Percentiles rank a stretch among this genome's conserved stretches.
Evolutionary conservation across 2,113 vertebrate genomes (phyloP).

Genomic region (Anser brachyrhynchus): DNA sequence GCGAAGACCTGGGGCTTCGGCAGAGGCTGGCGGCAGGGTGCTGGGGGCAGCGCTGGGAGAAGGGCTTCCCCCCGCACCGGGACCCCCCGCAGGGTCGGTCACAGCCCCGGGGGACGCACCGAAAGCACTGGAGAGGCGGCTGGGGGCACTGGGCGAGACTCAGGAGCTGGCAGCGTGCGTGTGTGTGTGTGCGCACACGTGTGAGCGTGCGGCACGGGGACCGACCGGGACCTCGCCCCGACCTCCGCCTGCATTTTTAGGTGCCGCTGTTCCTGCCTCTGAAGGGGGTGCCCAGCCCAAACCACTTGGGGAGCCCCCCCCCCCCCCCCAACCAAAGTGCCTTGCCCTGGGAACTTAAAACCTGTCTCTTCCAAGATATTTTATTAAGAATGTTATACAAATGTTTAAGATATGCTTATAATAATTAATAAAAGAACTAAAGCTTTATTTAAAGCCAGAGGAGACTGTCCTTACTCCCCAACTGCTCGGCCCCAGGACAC

Average conservation of each 20-base stretch:
- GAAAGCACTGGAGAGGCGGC: neutral
- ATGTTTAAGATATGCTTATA: constrained; percentile 77
- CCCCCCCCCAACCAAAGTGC: constrained; percentile 39
- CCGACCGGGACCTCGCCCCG: neutral
- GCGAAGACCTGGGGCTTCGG: neutral
- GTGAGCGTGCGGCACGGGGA: neutral
- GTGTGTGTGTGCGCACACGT: neutral
- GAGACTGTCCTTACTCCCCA: neutral
- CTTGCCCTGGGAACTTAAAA: constrained; percentile 69
- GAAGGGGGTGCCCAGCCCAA: neutral
- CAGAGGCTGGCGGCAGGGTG: neutral
- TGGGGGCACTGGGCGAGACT: neutral
- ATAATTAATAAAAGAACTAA: constrained; percentile 78
- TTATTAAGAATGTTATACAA: constrained; percentile 78
- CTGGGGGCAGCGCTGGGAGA: too few species aligned
- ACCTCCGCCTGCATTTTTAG: neutral
- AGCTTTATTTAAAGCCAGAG: constrained; percentile 80
- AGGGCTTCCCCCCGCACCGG: too few species aligned
- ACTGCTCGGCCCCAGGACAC: too few species aligned
- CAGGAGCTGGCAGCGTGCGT: neutral
- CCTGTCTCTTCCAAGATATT: constrained; percentile 64
- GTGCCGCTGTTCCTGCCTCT: neutral
- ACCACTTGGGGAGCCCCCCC: neutral
- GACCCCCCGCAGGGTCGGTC: neutral
- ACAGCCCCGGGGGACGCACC: neutral